These are phyloP conservation scores for Paraplagusia blochii DNA, from an alignment of 2,113 vertebrate genomes.

Conservation along the genomic window DNA sequence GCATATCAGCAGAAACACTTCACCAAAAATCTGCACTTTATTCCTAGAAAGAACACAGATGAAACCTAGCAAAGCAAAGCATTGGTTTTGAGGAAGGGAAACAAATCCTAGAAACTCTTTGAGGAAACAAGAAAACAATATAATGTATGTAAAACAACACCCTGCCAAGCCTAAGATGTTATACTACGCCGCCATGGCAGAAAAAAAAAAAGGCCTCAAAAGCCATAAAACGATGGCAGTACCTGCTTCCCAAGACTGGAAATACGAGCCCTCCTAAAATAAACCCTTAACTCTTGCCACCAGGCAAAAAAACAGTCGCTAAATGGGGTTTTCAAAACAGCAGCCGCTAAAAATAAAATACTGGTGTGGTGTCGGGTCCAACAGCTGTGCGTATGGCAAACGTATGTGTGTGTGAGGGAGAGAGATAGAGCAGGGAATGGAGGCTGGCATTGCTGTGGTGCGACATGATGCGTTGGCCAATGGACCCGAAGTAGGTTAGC, in stretches of 20 bases:
- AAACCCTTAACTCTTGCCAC: constrained; percentile 72
- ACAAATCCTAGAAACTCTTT: constrained; percentile 45
- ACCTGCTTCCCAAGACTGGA: constrained; percentile 67
- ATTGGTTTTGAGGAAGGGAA: constrained; percentile 15
- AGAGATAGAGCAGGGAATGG: constrained; percentile 20
- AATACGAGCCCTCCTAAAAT: constrained; percentile 67
- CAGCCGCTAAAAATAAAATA: constrained; percentile 74
- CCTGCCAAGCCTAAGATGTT: constrained; percentile 20
- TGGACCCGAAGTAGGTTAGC: constrained; percentile 56
- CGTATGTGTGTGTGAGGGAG: constrained; percentile 3
- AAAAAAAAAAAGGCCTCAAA: constrained; percentile 43
- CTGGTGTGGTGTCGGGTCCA: constrained; percentile 57
- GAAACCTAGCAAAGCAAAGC: constrained; percentile 55
- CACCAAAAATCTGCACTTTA: constrained; percentile 15
- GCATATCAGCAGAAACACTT: no score
- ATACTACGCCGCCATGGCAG: constrained; percentile 27
- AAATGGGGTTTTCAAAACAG: constrained; percentile 71
- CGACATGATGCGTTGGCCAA: constrained; percentile 56
- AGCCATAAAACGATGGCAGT: constrained; percentile 47
- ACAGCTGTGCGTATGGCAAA: constrained; percentile 44
- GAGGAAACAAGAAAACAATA: constrained; percentile 6
- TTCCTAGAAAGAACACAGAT: constrained; percentile 25
- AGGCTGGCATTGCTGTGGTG: constrained; percentile 67
- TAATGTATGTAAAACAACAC: constrained; percentile 15
- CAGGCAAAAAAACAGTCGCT: constrained; percentile 59